Base-by-base conservation (phyloP, 64 coral and sea anemone species). In the Trachythela sp. region DNA sequence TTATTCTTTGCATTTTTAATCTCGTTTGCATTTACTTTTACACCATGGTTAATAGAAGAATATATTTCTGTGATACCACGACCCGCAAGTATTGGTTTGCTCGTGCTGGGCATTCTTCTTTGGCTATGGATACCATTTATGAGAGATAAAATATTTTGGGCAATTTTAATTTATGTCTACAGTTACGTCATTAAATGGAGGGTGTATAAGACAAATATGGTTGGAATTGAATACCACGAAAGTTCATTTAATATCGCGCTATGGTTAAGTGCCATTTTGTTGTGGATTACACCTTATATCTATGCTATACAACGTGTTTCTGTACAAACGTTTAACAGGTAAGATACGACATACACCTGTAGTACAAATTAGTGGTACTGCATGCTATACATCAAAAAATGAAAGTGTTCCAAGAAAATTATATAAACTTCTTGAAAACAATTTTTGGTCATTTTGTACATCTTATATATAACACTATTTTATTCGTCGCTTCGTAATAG, bases 281-380 rank as follows among this genome's bases (percentile, higher is more conserved):
- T 87, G 1, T 39, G 49, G 51, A 33, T 87, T 2, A 24, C 64
- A 37, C 49, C 85, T 17, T 64, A 33, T 20, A 7, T 87, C 0
- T 52, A 60, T 8, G 35, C 85, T 27, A 87, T 87, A 18, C 85
- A 87, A 22, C 85, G 64, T 11, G 4, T 52, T 22, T 60, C 64
- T 1, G 64, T 59, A 48, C 49, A 59, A 17, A 60, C 54, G n/a
- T 87, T 64, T 67, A 60, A 59, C 85, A 60, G 85, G 85, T 60
- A 87, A 24, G 54, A 20, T 60, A 59, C 42, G 11, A 4, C 11
- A 45, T 45, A 6, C 4, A 45, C 42, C 15, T 6, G 6, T 6
- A 22, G 54, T 59, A 20, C 24, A 59, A 9, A 49, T n/a, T n/a
- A n/a, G n/a, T n/a, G n/a, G n/a, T n/a, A 49, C 7, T 49, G 7